Base-by-base conservation (phyloP, 2,888 invertebrate species). In the Acanthococcus lagerstroemiae region DNA sequence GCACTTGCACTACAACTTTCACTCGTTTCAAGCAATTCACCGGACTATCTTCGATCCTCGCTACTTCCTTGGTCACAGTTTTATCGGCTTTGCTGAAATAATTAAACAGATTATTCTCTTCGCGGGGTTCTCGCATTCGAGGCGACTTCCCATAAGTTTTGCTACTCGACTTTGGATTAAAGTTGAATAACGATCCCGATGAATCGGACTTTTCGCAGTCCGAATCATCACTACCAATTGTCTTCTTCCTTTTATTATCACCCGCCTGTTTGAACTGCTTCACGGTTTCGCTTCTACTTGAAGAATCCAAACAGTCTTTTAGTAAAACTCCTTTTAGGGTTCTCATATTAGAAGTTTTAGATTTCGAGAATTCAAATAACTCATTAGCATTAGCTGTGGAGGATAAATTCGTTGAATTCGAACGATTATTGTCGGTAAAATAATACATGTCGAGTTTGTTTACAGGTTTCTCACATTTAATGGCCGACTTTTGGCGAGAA, bases 81-180 rank as follows among this genome's bases (percentile, higher is more conserved):
- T 61, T 61, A 21, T 61, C 54, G n/a, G 52, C 52, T 61, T 61
- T 61, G 0, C 21, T 4, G 7, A 61, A 61, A 50, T 61, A 61
- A 5, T 61, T 61, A 4, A 61, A 27, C 27, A 61, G 52, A 61
- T 37, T 61, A 37, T 61, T 61, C 15, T 22, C 50, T 1, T 22
- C 44, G 9, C 5, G 17, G 1, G 45, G 7, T 45, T 58, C 58
- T 52, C 52, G 52, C 12, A 15, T 19, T 2, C 15, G 7, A 2
- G 24, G 1, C 9, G 1, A 5, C 1, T 12, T 22, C 5, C 2
- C 24, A 5, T 21, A 15, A 12, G 24, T 5, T 52, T 52, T 52
- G n/a, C n/a, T n/a, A n/a, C 22, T 1, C 9, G 22, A 5, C 22
- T 52, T 52, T 24, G 1, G 19, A 9, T 5, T 21, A 37, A 37